Base-by-base conservation (phyloP, 1,140 invertebrate genomes). In the Bombus affinis region DNA sequence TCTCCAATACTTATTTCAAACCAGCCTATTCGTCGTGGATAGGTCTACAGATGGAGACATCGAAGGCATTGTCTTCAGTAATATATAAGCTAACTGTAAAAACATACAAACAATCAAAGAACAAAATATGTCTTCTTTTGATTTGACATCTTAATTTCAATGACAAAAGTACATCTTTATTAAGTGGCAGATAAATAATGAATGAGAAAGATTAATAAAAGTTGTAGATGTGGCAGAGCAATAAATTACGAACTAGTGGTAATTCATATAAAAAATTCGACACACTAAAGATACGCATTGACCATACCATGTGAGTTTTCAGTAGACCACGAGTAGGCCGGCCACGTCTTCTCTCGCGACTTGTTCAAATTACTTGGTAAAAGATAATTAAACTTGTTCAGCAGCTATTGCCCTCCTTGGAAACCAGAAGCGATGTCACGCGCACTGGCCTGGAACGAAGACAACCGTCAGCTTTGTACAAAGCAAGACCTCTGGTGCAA, bases 381-480 rank as follows among this genome's bases (percentile, higher is more conserved):
- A 95, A 92, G 87, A 92, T 93, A 92, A 94, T 95, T 95, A 93
- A 95, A 95, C 93, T 95, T 95, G 95, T 95, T 91, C 93, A 95
- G 94, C 94, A 95, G 95, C 92, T 93, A 92, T 92, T 94, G 91
- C 89, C 90, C 91, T 96, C 96, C 78, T 95, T 95, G 90, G 95
- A 95, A 88, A 94, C 94, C 83, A 92, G 93, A 81, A 95, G 95
- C 80, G 96, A 96, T 92, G 89, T 89, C 89, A 80, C 62, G 83
- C 80, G 88, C 28, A 89, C 73, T 85, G 83, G 68, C 78, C 92
- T 89, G 92, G 85, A 91, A 78, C 42, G 92, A 94, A 92, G 92
- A 93, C 92, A 86, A 88, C 91, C 92, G 89, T 92, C 90, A 83
- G 85, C 89, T 93, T 85, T 93, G 86, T 93, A 93, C 92, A 94